Evolutionary conservation across 2,888 invertebrate genomes (phyloP).

Genomic region (Drosophila vallismaia): DNA sequence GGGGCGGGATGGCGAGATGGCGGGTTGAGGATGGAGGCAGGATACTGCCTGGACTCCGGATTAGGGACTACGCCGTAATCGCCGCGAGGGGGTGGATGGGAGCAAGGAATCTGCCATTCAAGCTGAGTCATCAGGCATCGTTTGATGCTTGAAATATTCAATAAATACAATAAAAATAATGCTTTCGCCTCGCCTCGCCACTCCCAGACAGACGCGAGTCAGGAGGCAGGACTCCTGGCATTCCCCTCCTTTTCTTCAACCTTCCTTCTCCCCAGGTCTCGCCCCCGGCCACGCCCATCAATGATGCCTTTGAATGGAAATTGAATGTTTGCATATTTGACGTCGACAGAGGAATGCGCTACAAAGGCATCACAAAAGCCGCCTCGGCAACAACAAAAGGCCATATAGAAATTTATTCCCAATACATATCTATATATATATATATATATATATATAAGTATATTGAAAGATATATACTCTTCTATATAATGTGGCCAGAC

Average conservation of each 20-base stretch:
- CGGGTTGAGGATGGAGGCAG: neutral
- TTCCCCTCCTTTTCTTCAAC: no score
- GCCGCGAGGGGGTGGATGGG: neutral
- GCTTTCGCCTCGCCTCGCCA: slow-evolving; percentile 12
- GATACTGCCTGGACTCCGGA: slow-evolving; percentile 1
- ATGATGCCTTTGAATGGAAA: slow-evolving; percentile 48
- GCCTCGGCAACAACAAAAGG: slow-evolving; percentile 14
- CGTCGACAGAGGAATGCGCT: slow-evolving; percentile 70
- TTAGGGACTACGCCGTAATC: slow-evolving; percentile 1
- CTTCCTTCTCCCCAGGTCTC: neutral
- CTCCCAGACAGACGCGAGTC: neutral
- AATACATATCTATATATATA: slow-evolving; percentile 1
- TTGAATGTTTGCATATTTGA: slow-evolving; percentile 78
- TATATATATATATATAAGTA: slow-evolving; percentile 4
- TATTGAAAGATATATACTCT: neutral
- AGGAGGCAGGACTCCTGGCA: neutral
- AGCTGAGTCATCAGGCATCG: slow-evolving; percentile 66
- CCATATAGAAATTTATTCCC: neutral
- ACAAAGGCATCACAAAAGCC: slow-evolving; percentile 41
- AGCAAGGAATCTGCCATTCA: slow-evolving; percentile 24
- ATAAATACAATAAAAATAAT: slow-evolving; percentile 78
- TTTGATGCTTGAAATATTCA: slow-evolving; percentile 76
- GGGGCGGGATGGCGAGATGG: slow-evolving; percentile 1
- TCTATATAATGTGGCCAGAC: neutral
- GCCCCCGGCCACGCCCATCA: slow-evolving; percentile 1